phyloP scores from a whole-genome alignment of 2,888 invertebrate genomes.

The Amphipyra berbera region DNA sequence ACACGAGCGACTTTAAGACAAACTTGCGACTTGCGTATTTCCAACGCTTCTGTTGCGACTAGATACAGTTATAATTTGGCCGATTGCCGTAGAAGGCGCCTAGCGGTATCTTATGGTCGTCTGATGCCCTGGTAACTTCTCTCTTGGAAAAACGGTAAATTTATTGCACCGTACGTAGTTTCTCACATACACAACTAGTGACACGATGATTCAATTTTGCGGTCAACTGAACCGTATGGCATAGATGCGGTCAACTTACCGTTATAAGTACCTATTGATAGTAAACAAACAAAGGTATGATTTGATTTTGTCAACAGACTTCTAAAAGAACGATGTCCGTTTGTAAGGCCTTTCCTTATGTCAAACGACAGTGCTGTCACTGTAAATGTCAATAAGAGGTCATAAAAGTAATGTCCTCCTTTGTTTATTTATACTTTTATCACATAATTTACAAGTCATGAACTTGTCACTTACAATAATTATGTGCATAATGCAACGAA shows the following conservation, averaged over 20 bases:
- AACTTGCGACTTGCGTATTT: conserved; percentile 62
- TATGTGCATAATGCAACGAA: conserved; percentile 25
- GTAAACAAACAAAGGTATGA: conserved; percentile 45
- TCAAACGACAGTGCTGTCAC: conserved; percentile 8
- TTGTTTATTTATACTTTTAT: conserved; percentile 53
- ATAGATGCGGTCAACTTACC: conserved; percentile 47
- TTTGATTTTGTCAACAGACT: conserved; percentile 46
- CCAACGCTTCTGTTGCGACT: conserved; percentile 60
- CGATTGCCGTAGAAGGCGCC: conserved; percentile 74
- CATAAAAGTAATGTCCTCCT: conserved; percentile 40
- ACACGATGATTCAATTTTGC: conserved; percentile 62
- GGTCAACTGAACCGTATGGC: conserved; percentile 46
- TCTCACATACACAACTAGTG: conserved; percentile 60
- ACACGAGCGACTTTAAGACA: conserved; percentile 65
- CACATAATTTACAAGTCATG: conserved; percentile 41
- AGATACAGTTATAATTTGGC: conserved; percentile 85
- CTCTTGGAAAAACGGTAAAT: conserved; percentile 71
- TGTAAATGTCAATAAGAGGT: conserved; percentile 30
- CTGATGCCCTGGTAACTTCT: conserved; percentile 73
- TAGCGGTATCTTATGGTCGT: conserved; percentile 81
- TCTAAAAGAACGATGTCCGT: conserved; percentile 6
- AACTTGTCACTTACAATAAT: conserved; percentile 37
- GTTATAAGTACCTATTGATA: conserved; percentile 36
- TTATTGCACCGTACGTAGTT: conserved; percentile 68
- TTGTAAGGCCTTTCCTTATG: conserved; percentile 16